Evolutionary conservation across 2,888 invertebrate species (phyloP), one percentile per base, ranked within the genome.

Genomic region (Tipula confusa): DNA sequence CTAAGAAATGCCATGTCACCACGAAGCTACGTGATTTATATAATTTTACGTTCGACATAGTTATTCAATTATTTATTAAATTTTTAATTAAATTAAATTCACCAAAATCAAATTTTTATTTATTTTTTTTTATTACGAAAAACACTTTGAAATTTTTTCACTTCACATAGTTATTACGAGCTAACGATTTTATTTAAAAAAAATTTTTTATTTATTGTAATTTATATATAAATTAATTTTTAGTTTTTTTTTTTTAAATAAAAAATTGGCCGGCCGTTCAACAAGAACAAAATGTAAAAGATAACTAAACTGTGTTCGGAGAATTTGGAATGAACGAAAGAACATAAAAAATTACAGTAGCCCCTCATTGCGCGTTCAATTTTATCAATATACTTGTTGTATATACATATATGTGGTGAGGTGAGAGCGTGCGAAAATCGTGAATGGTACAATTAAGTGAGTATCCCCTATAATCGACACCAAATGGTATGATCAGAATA

Each of bases 11-110:
- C 84, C 89, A 88, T 84, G 88, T 88, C 82, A 88, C 87, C 83
- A 88, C 87, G 86, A 89, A 89, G 83, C 88, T 85, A 33, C 89
- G 88, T 11, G 88, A 89, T 86, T 89, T 89, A 85, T 89, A 90
- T 33, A 89, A 86, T 86, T 89, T 89, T 83, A 89, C 89, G 87
- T 89, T 89, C 84, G 90, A 89, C 89, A 89, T 89, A 24, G 24
- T 64, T 24, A 7, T n/a, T 85, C 24, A 33, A 33, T 64, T 64
- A 24, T 64, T 24, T 43, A 9, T 11, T 36, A 36, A n/a, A 15
- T 64, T 64, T 64, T 24, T 24, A 9, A 1, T 64, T 9, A 1
- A 64, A 9, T 64, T 64, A 11, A 24, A 2, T 64, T 15, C 43
- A 18, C 36, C 36, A 36, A 43, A 43, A 9, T 36, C n/a, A 29